Conservation (phyloP, 2,797 vertebrate species). For the Acanthis flammea region DNA sequence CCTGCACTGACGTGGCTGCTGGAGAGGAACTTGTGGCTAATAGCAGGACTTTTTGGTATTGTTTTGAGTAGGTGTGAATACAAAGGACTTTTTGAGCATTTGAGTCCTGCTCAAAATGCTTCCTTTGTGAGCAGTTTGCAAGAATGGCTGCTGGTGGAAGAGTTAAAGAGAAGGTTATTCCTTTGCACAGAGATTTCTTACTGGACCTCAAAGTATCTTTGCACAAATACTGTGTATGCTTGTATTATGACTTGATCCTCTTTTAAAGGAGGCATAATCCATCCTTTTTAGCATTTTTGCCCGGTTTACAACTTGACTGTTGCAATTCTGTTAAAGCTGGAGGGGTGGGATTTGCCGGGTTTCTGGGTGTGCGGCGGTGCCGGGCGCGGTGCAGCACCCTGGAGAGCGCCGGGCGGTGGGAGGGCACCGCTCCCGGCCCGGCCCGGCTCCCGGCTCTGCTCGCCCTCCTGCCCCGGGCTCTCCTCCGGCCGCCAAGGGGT, state of each 20-base stretch:
- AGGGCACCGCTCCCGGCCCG: not conserved
- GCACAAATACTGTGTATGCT: not conserved
- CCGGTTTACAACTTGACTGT: not conserved
- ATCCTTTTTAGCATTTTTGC: not conserved
- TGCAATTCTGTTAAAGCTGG: not conserved
- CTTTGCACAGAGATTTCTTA: not conserved
- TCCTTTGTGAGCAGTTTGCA: not conserved
- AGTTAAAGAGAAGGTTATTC: not conserved
- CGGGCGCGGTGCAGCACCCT: not conserved
- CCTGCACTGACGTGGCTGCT: too few relatives aligned
- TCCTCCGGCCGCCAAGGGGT: rapidly evolving
- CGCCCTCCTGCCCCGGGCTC: not conserved
- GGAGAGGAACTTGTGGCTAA: too few relatives aligned
- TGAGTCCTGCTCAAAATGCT: not conserved
- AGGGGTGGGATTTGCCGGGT: rapidly evolving
- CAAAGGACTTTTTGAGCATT: too few relatives aligned
- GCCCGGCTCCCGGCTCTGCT: too few relatives aligned
- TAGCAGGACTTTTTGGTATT: too few relatives aligned
- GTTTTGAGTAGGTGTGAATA: too few relatives aligned
- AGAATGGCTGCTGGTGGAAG: not conserved
- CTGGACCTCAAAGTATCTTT: not conserved
- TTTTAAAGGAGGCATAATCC: not conserved
- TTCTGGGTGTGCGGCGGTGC: rapidly evolving
- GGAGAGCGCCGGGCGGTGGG: not conserved
- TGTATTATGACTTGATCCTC: not conserved